Evolutionary conservation across 1,140 invertebrate species (phyloP), one percentile per base, ranked within the genome.

Genomic region (Drosophila saltans): DNA sequence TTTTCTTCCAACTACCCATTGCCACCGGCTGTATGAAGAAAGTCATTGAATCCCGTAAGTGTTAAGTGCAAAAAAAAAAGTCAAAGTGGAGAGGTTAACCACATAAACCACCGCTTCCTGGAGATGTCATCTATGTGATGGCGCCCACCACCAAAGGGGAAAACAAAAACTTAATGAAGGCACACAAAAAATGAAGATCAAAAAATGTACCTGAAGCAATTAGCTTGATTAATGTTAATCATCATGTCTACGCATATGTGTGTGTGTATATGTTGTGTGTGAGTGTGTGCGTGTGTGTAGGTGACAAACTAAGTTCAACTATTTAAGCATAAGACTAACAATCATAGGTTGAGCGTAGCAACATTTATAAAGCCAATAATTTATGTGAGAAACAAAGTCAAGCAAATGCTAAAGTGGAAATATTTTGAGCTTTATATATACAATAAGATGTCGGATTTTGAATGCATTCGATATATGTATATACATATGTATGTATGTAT

Each of bases 1-100:
- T 16, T 64, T 59, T 79, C 39, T 71, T 80, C 62, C 69, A 72
- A 10, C 64, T 70, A 6, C 80, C 70, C 45, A 91, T 91, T 75
- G 90, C 90, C 65, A 91, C 90, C 24, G 90, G 90, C 9, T 91
- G 90, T 77, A 82, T 91, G 90, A 91, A 80, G 81, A 80, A 89
- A 69, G 60, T 57, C 48, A 62, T 91, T 21, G 86, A 90, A 8
- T 52, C 55, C 28, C 40, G 90, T 91, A 89, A 91, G 90, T 91
- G 4, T 1, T 16, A 4, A 48, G 8, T 7, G 21, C 8, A 30
- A n/a, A 30, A 36, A 36, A 9, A 8, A 21, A 21, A 45, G n/a
- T 45, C 7, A 48, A 48, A 48, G 41, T 28, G 4, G 2, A 21
- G 24, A 16, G 60, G 5, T 45, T 24, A 0, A 36, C 43, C 58